Base-by-base conservation (phyloP, 2,888 invertebrate species). In the Chirona hameri region DNA sequence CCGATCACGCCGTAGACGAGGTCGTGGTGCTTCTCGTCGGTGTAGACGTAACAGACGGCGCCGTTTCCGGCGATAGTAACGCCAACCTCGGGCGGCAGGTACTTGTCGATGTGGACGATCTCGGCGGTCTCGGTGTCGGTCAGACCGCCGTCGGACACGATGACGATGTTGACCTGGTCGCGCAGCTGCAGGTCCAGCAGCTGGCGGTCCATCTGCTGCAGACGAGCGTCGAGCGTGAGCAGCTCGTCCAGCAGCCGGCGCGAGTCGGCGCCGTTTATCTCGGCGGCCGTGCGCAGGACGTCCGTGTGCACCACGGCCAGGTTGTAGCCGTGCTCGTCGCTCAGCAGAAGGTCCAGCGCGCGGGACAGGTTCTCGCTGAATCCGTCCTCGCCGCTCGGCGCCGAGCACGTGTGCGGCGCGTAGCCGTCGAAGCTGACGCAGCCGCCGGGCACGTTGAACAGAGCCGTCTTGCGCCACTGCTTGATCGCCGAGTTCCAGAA, bases 61-160 rank as follows among this genome's bases (percentile, higher is more conserved):
- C 87, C 87, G 65, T 85, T 82, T 82, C 86, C 87, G 24, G 86
- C 83, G 48, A 86, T 83, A 46, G 85, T 85, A 55, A 86, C 85
- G 27, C 87, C 85, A 0, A 21, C 80, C 48, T 48, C 52, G 39
- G 18, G 46, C 52, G 80, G 80, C 80, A 80, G 14, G 27, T 27
- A 29, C 27, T 3, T 5, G 55, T 80, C 80, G 29, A 80, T 27
- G 15, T 15, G 18, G 0, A 52, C 52, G 18, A 18, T 52, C 18
- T 55, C 9, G 24, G 48, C 48, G 27, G 24, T 7, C 27, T 27
- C 52, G 15, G 80, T 80, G 52, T 80, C 52, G 27, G 48, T 27
- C 4, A 80, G 80, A 0, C 80, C 80, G 27, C 80, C 80, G 55
- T 80, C 80, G 15, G 80, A 80, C 15, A 80, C 80, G 80, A 80